phyloP scores from a whole-genome alignment of 2,888 invertebrate species.

The Orthosia gracilis region DNA sequence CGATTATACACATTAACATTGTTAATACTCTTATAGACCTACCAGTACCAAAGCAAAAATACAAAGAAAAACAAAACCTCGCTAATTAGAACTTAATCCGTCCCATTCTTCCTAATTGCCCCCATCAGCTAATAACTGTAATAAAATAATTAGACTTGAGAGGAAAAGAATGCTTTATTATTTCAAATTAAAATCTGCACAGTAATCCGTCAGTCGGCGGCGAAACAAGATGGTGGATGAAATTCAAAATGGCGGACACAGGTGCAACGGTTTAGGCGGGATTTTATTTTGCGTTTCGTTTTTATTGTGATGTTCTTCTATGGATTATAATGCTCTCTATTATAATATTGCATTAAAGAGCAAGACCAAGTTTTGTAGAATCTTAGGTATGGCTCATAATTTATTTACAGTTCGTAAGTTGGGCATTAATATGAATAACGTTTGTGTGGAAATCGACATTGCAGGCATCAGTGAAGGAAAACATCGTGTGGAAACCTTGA shows the following conservation, averaged over 20 bases:
- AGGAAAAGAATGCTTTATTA: slow-evolving; percentile 86
- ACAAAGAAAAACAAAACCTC: slow-evolving; percentile 76
- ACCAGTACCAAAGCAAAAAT: slow-evolving; percentile 37
- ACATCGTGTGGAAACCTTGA: no score
- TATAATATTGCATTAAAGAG: neutral
- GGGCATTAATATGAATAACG: no score
- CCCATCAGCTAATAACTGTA: slow-evolving; percentile 85
- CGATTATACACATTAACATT: slow-evolving; percentile 12
- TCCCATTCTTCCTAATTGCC: slow-evolving; percentile 83
- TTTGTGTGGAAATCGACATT: no score
- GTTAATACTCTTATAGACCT: slow-evolving; percentile 1
- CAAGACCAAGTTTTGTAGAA: neutral
- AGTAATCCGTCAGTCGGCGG: slow-evolving; percentile 86
- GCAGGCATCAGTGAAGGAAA: no score
- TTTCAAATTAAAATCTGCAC: slow-evolving; percentile 79
- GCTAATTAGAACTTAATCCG: slow-evolving; percentile 87
- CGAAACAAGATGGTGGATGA: slow-evolving; percentile 78
- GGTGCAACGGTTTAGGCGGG: slow-evolving; percentile 78
- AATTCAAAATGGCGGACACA: slow-evolving; percentile 81
- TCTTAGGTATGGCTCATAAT: no score
- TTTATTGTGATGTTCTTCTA: slow-evolving; percentile 48
- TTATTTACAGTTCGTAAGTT: no score
- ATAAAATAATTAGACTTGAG: slow-evolving; percentile 83
- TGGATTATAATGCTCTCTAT: neutral
- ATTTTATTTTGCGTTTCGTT: slow-evolving; percentile 71